Conservation (phyloP, 1,140 invertebrate genomes). For the Temnothorax curvispinosus region DNA sequence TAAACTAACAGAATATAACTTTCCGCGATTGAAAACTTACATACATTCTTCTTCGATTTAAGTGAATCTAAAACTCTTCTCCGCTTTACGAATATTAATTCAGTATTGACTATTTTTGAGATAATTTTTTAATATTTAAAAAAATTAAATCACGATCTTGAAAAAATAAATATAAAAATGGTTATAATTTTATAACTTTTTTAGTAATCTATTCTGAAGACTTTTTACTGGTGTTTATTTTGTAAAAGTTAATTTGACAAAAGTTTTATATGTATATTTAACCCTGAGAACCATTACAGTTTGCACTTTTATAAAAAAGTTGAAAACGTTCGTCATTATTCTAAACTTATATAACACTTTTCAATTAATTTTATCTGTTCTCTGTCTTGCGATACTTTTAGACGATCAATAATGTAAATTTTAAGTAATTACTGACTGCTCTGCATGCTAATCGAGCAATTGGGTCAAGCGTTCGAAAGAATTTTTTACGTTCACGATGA, state of each 20-base stretch:
- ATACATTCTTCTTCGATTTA: neutral
- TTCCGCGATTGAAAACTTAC: neutral
- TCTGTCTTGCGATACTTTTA: neutral
- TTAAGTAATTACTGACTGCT: slow-evolving; percentile 52
- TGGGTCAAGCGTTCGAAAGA: slow-evolving; percentile 7
- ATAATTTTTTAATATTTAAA: neutral
- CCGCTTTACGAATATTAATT: neutral
- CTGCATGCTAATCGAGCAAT: slow-evolving; percentile 45
- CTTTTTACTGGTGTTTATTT: neutral
- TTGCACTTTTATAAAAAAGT: neutral
- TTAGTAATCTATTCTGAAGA: neutral
- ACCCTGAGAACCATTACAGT: neutral
- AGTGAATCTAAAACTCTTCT: neutral
- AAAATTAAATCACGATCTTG: neutral
- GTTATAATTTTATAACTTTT: neutral
- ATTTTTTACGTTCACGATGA: slow-evolving; percentile 18
- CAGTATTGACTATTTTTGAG: neutral
- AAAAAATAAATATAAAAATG: neutral
- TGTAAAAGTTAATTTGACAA: neutral
- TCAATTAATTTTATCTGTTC: slow-evolving; percentile 44
- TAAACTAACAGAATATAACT: neutral
- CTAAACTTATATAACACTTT: slow-evolving; percentile 42
- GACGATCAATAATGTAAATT: slow-evolving; percentile 54
- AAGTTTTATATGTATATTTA: neutral
- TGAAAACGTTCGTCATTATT: slow-evolving; percentile 5